These are phyloP conservation scores for Mustela nigripes DNA, from an alignment of 2,113 vertebrate species.

Conservation along the genomic window DNA sequence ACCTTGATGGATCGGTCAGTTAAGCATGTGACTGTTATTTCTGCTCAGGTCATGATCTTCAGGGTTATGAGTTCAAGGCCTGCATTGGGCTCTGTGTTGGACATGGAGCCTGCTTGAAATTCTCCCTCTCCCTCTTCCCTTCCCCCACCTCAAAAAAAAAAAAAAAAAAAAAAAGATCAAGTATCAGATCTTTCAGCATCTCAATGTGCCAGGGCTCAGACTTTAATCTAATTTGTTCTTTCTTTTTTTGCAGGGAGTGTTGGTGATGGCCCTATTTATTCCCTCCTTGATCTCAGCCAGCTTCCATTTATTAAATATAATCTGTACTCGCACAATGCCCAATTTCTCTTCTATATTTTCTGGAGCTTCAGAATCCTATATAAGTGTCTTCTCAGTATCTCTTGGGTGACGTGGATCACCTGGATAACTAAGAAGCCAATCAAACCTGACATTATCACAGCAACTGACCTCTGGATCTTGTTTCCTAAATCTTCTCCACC, in stretches of 20 bases:
- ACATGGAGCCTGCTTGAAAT: not conserved
- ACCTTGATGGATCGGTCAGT: not conserved
- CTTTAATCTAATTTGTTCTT: not conserved
- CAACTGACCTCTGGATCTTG: not conserved
- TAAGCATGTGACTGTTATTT: not conserved
- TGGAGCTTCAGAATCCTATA: not conserved
- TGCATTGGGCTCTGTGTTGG: rapidly evolving
- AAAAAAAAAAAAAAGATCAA: not conserved
- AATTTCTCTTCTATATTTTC: not conserved
- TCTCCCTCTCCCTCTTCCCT: not conserved
- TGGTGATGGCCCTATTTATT: not conserved
- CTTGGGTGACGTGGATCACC: not conserved
- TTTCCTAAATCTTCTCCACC: not conserved
- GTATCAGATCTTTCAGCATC: not conserved
- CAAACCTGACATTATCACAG: not conserved
- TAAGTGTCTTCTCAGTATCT: not conserved
- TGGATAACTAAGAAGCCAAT: not conserved
- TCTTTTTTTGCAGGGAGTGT: not conserved
- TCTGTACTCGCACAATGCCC: not conserved
- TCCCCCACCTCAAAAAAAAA: not conserved
- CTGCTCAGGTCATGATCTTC: not conserved
- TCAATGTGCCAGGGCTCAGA: not conserved
- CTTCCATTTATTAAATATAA: not conserved
- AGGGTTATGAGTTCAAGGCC: not conserved
- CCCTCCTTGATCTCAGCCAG: not conserved